Evolutionary conservation across 2,113 vertebrate species (phyloP).

Genomic region (Microtus ochrogaster): DNA sequence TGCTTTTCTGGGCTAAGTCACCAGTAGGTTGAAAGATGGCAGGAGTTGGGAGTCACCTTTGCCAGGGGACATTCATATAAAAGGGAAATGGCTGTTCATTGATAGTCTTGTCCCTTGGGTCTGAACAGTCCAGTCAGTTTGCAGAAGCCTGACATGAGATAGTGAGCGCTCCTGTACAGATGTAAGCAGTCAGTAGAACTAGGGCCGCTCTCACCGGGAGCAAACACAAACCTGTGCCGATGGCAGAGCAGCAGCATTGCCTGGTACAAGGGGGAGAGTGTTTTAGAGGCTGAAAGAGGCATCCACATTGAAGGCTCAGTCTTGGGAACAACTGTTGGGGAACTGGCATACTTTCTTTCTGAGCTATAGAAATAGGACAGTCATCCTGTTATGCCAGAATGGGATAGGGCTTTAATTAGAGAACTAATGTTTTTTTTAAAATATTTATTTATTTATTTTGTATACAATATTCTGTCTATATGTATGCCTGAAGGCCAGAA

Average conservation of each 20-base stretch:
- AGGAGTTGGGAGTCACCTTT: not conserved
- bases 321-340: slow-evolving; percentile 3
- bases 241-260: not conserved
- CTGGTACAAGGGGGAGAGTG: not conserved
- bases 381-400: slow-evolving; percentile 23
- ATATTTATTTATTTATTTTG: too few species aligned
- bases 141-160: not conserved
- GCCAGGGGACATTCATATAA: not conserved
- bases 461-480: too few species aligned
- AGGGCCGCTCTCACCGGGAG: not conserved
- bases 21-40: not conserved
- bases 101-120: not conserved
- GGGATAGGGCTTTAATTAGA: slow-evolving; percentile 49
- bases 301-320: not conserved
- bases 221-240: not conserved
- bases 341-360: slow-evolving; percentile 34
- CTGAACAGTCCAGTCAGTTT: not conserved
- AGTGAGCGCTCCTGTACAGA: not conserved
- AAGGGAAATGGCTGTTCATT: not conserved
- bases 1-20: slow-evolving; percentile 36
- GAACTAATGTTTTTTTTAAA: not conserved
- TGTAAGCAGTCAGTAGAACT: not conserved
- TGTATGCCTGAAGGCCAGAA: too few species aligned
- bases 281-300: not conserved
- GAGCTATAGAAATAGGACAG: slow-evolving; percentile 32